Evolutionary conservation across 1,140 invertebrate genomes (phyloP).

Genomic region (Megalopta genalis): DNA sequence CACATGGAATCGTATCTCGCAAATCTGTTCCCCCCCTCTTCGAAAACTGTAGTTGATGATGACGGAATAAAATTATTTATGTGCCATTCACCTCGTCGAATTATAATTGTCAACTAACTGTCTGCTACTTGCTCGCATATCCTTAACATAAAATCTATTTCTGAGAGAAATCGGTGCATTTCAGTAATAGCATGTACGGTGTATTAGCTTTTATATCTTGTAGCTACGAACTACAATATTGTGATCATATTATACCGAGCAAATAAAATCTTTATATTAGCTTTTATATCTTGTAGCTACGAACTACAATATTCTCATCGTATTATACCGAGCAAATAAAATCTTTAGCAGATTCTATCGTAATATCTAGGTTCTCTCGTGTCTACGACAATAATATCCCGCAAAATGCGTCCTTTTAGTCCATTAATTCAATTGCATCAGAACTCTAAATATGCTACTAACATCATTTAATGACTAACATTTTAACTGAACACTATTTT

Average conservation of each 20-base stretch:
- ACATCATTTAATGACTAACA: too few relatives aligned
- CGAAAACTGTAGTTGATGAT: constrained; percentile 40
- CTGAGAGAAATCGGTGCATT: constrained; percentile 21
- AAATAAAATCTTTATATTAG: constrained; percentile 70
- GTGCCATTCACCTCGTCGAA: constrained; percentile 71
- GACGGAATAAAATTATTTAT: constrained; percentile 65
- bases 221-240: constrained; percentile 68
- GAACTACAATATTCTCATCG: constrained; percentile 70
- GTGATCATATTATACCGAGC: constrained; percentile 69
- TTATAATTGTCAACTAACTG: constrained; percentile 61
- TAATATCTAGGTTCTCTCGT: not conserved
- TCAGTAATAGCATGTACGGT: constrained; percentile 56
- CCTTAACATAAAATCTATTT: constrained; percentile 40
- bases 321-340: constrained; percentile 70
- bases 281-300: constrained; percentile 71
- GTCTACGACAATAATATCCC: not conserved
- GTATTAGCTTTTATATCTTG: constrained; percentile 71
- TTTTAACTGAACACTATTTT: too few relatives aligned
- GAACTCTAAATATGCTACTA: too few relatives aligned
- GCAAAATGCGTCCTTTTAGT: not conserved
- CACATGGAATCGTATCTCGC: constrained; percentile 8
- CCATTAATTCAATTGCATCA: too few relatives aligned
- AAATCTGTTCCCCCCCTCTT: constrained; percentile 21
- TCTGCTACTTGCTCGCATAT: constrained; percentile 55
- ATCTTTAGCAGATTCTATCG: constrained; percentile 51